Conservation (phyloP, 2,888 invertebrate species). For the Poecilobothrus nobilitatus region DNA sequence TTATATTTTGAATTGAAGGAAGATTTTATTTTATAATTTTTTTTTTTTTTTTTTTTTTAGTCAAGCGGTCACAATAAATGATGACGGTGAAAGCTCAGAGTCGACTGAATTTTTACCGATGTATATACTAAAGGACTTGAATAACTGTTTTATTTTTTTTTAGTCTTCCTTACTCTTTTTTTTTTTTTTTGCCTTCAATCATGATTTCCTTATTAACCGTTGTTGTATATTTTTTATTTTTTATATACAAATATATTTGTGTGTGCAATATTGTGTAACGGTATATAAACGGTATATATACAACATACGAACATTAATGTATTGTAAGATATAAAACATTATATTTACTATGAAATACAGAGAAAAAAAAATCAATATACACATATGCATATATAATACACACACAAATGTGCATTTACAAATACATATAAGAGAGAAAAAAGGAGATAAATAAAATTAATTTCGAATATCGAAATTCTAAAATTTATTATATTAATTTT, state of each 20-base stretch:
- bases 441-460: not conserved
- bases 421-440: too few species aligned
- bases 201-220: not conserved
- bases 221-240: not conserved
- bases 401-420: too few species aligned
- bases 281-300: too few species aligned
- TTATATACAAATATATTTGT: not conserved
- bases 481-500: not conserved
- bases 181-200: not conserved
- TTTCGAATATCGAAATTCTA: not conserved
- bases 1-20: not conserved
- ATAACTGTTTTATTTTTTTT: not conserved
- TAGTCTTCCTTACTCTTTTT: too few species aligned
- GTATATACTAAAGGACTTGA: not conserved
- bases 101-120: not conserved
- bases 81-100: constrained; percentile 11
- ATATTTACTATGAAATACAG: too few species aligned
- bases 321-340: too few species aligned
- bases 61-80: constrained; percentile 4
- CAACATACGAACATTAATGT: too few species aligned
- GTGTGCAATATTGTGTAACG: not conserved
- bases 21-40: too few species aligned
- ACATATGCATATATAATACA: not conserved
- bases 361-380: too few species aligned
- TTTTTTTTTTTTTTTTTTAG: not conserved